phyloP scores from a whole-genome alignment of 2,797 vertebrate genomes.

The Melanotaenia trifasciata region DNA sequence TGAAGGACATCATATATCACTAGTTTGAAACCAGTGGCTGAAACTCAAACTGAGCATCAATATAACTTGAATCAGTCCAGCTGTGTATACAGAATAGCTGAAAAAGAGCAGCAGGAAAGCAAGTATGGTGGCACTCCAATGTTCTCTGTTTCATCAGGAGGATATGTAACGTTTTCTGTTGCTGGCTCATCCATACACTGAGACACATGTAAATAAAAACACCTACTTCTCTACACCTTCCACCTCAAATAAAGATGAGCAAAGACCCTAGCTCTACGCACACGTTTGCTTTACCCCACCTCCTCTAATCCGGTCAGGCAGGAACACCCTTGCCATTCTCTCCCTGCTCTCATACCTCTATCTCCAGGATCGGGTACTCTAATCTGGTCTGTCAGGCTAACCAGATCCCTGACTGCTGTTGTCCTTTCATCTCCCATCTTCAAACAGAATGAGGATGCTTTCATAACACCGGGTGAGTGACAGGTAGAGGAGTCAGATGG shows the following conservation, averaged over 20 bases:
- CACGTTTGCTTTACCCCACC: constrained; percentile 43
- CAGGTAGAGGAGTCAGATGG: constrained; percentile 63
- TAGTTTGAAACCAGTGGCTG: constrained; percentile 54
- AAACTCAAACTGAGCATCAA: constrained; percentile 28
- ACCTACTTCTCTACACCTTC: constrained; percentile 37
- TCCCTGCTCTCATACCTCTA: constrained; percentile 42
- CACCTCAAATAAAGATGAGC: constrained; percentile 58
- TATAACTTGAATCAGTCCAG: constrained; percentile 35
- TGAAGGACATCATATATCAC: constrained; percentile 71
- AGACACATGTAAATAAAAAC: constrained; percentile 33
- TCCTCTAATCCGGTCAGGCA: constrained; percentile 72
- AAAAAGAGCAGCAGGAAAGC: neutral
- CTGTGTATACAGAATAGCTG: constrained; percentile 15
- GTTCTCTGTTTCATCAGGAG: constrained; percentile 44
- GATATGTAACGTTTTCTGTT: constrained; percentile 41
- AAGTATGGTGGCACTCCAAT: constrained; percentile 43
- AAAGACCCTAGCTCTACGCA: constrained; percentile 50
- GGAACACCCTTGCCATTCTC: constrained; percentile 67
- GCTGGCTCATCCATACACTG: constrained; percentile 57
- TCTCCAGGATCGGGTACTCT: constrained; percentile 42
- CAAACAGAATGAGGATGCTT: constrained; percentile 84
- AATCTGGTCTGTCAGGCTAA: constrained; percentile 72
- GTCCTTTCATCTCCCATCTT: constrained; percentile 83
- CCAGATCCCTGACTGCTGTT: constrained; percentile 56
- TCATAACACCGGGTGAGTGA: constrained; percentile 75